Conservation (phyloP, 2,797 vertebrate species). For the Lepus oiostolus region DNA sequence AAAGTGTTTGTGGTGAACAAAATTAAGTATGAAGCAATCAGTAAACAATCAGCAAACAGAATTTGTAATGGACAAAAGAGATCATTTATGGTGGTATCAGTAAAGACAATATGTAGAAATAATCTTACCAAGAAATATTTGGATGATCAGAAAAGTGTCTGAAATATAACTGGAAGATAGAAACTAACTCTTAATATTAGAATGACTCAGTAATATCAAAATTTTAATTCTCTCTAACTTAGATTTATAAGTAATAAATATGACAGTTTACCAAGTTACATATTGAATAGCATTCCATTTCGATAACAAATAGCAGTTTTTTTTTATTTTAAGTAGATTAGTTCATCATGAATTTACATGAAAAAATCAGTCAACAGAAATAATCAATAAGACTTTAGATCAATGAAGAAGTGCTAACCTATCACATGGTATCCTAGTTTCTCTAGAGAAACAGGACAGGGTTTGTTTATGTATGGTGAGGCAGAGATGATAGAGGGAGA, state of each 20-base stretch:
- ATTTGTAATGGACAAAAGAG: background rate
- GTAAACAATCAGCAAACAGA: background rate
- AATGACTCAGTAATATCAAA: background rate
- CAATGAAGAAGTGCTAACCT: background rate
- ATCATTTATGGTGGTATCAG: background rate
- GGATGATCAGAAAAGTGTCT: background rate
- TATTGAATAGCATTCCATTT: background rate
- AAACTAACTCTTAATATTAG: background rate
- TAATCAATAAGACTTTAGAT: background rate
- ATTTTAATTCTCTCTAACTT: conserved; percentile 11
- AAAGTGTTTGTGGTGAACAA: background rate
- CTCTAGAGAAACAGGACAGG: conserved; percentile 10
- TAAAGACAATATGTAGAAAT: background rate
- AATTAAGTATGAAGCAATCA: conserved; percentile 16
- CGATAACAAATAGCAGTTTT: background rate
- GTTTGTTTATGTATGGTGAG: background rate
- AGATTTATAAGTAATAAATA: background rate
- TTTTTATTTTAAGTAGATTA: conserved; percentile 32
- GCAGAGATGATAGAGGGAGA: background rate
- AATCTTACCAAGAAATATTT: conserved; percentile 32
- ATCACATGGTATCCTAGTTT: background rate
- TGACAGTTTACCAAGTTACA: background rate
- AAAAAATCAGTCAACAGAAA: conserved; percentile 8
- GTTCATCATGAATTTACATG: background rate
- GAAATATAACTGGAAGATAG: background rate